Evolutionary conservation across 2,888 invertebrate species (phyloP).

Genomic region (Diaphora mendica): DNA sequence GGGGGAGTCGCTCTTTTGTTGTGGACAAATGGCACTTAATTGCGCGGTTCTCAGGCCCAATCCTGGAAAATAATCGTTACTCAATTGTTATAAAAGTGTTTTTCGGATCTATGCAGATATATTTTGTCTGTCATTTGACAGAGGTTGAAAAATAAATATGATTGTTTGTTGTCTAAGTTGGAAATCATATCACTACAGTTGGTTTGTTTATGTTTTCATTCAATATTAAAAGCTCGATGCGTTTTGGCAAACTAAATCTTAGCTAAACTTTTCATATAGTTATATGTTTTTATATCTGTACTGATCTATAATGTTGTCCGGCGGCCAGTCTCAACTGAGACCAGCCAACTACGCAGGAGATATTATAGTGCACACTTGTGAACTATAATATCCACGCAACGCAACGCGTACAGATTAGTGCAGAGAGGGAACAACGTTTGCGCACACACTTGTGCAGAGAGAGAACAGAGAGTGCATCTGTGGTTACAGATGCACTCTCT

Average conservation of each 20-base stretch:
- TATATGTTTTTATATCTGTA: not conserved
- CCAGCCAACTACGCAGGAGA: too few relatives aligned
- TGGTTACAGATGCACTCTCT: too few relatives aligned
- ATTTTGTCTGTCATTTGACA: not conserved
- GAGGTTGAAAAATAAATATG: not conserved
- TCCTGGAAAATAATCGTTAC: constrained; percentile 67
- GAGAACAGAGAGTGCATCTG: too few relatives aligned
- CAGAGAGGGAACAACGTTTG: too few relatives aligned
- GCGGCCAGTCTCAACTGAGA: too few relatives aligned
- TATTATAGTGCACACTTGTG: too few relatives aligned
- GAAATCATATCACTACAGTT: not conserved
- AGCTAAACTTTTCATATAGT: not conserved
- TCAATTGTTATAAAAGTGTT: constrained; percentile 53
- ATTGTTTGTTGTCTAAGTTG: not conserved
- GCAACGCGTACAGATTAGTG: too few relatives aligned
- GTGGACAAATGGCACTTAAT: constrained; percentile 83
- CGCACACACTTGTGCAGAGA: too few relatives aligned
- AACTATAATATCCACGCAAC: too few relatives aligned
- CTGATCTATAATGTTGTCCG: too few relatives aligned
- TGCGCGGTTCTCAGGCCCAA: constrained; percentile 76
- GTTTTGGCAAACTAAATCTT: not conserved
- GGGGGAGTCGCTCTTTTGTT: constrained; percentile 76
- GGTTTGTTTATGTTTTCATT: not conserved
- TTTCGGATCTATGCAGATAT: not conserved
- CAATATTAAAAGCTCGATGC: too few relatives aligned